These are phyloP conservation scores for Lates japonicus DNA, from an alignment of 2,797 vertebrate genomes.

Conservation along the genomic window DNA sequence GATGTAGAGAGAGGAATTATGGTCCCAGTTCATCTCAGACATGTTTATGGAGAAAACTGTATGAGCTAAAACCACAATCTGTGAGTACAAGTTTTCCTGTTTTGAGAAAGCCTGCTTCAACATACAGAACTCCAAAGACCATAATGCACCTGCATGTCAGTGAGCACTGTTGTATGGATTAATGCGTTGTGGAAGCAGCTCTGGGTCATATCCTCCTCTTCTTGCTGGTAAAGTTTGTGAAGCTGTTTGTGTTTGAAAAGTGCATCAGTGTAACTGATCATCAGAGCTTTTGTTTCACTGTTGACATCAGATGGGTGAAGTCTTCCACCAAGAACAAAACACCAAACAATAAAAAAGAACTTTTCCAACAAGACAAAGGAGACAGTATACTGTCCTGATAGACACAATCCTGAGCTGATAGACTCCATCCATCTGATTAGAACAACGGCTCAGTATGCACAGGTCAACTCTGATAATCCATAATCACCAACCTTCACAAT, in stretches of 20 bases:
- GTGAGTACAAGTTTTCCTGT: conserved; percentile 43
- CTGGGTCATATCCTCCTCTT: background rate
- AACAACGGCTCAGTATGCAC: conserved; percentile 16
- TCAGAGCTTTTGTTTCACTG: background rate
- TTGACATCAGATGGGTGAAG: background rate
- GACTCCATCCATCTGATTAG: conserved; percentile 23
- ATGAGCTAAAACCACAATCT: conserved; percentile 3
- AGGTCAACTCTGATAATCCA: conserved; percentile 19
- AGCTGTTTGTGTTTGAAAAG: conserved; percentile 12
- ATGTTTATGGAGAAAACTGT: background rate
- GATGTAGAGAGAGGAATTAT: background rate
- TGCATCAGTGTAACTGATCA: background rate
- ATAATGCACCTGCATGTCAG: conserved; percentile 31
- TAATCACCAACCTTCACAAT: no score
- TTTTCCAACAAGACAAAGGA: background rate
- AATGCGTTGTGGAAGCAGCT: background rate
- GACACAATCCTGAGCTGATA: background rate
- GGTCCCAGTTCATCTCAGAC: background rate
- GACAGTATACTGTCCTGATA: background rate
- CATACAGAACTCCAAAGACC: background rate
- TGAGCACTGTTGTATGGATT: background rate
- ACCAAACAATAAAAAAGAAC: background rate
- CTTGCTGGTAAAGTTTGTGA: conserved; percentile 4
- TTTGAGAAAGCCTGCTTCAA: background rate
- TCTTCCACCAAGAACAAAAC: background rate